Evolutionary conservation across 2,113 vertebrate genomes (phyloP), one percentile per base, ranked within the genome.

Genomic region (Kobus ellipsiprymnus): DNA sequence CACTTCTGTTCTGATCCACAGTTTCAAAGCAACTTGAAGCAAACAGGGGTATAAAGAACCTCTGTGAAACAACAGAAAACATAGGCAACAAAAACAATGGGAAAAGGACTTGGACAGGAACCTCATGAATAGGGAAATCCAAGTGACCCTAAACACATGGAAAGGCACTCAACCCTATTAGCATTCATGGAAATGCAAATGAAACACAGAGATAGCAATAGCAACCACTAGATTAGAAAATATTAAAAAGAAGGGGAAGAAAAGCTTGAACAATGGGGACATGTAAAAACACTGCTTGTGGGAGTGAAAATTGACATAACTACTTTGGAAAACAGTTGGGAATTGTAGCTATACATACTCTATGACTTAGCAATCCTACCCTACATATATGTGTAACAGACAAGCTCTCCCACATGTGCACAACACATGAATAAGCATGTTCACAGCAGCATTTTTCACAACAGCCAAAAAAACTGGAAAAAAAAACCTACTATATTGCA

Each of bases 301-400:
- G 44, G 82, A 40, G 60, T 57, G 29, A 81, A 87, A 83, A 87
- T 5, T 21, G 17, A 48, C 11, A 27, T 11, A 16, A 21, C 74
- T 62, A 33, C 25, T 91, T 87, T 46, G 81, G 78, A 78, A 78
- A 60, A 29, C 36, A 33, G 33, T 3, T 52, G 74, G 36, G 64
- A 21, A 54, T 27, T 55, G n/a, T 16, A 55, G 13, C 10, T 59
- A 10, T 0, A 54, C 2, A 46, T 4, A 1, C 17, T 3, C 14
- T 50, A 8, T 6, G 52, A 50, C 48, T 40, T 50, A 59, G 74
- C 11, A 17, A 36, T 5, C 8, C 3, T 33, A 5, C 12, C 29
- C 16, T 60, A 25, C 8, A 30, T 33, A 5, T 29, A 7, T 8
- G 25, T 40, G 8, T 29, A 17, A 6, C 12, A 48, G 40, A 83